Percentiles rank a stretch among this genome's conserved stretches.
phyloP scores from a whole-genome alignment of 2,113 vertebrate species.

The Monopterus albus region DNA sequence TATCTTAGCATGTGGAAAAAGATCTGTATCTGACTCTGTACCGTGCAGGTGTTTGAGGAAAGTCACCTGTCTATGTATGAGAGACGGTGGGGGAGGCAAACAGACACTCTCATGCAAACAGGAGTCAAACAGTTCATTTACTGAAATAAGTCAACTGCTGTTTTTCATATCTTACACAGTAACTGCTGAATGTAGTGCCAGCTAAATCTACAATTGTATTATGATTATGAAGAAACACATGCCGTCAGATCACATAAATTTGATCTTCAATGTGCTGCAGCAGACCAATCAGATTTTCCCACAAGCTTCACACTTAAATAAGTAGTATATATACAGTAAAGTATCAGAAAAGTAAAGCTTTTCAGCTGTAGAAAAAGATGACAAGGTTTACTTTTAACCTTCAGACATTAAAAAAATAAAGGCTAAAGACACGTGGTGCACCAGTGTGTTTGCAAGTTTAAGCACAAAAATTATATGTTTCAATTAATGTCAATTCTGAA shows the following conservation, averaged over 20 bases:
- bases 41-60: conserved; percentile 25
- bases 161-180: conserved; percentile 14
- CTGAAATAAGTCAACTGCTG: conserved; percentile 14
- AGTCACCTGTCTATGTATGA: conserved; percentile 3
- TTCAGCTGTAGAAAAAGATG: too few species aligned
- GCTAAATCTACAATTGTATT: conserved; percentile 28
- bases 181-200: conserved; percentile 24
- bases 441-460: too few species aligned
- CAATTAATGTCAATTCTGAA: too few species aligned
- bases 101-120: neutral
- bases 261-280: neutral
- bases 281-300: too few species aligned
- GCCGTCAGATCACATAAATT: neutral
- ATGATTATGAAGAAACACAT: conserved; percentile 18
- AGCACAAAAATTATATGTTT: too few species aligned
- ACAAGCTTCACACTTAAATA: too few species aligned
- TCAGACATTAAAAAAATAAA: too few species aligned
- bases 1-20: conserved; percentile 42
- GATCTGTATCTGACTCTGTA: conserved; percentile 57
- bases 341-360: too few species aligned
- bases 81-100: neutral
- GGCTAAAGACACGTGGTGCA: too few species aligned
- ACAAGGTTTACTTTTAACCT: too few species aligned
- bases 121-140: conserved; percentile 23
- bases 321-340: too few species aligned